A percentile compares a stretch with the other conserved stretches of the same genome.
Conservation (phyloP, 37 sponge, comb jelly and placozoan genomes). For the Lycopodina hypogea region DNA sequence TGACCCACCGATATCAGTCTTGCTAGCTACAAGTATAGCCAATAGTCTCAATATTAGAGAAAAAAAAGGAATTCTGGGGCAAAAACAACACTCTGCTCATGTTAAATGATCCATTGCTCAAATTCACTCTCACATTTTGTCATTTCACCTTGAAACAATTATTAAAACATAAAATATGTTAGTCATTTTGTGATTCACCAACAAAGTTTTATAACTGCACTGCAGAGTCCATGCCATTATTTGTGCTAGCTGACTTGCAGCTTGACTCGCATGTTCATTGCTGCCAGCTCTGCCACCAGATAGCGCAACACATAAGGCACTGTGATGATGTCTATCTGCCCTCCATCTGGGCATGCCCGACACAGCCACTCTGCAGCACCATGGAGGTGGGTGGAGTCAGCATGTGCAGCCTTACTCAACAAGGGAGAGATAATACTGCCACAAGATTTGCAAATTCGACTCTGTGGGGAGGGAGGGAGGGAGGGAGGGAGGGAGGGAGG, state of each 20-base stretch:
- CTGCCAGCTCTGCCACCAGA: conserved; percentile 90
- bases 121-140: too few species aligned
- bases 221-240: too few species aligned
- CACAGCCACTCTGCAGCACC: conserved; percentile 65
- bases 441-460: conserved; percentile 80
- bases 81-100: too few species aligned
- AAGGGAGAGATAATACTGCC: conserved; percentile 84
- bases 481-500: background rate
- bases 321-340: conserved; percentile 59
- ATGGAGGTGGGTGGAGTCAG: conserved; percentile 34
- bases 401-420: conserved; percentile 31
- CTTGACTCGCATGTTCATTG: conserved; percentile 90
- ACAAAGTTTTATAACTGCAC: too few species aligned
- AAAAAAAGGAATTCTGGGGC: too few species aligned
- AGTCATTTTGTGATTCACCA: too few species aligned
- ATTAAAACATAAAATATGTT: too few species aligned
- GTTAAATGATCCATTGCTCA: too few species aligned
- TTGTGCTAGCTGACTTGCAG: conserved; percentile 35
- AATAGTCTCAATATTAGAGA: too few species aligned
- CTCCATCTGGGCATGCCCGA: conserved; percentile 54
- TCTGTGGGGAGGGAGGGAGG: conserved; percentile 20
- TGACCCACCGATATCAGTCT: too few species aligned
- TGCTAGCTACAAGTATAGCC: too few species aligned
- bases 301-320: conserved; percentile 93
- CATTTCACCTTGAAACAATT: too few species aligned